Evolutionary conservation across 2,797 vertebrate genomes (phyloP), one percentile per base, ranked within the genome.

Genomic region (Pseudochaenichthys georgianus): DNA sequence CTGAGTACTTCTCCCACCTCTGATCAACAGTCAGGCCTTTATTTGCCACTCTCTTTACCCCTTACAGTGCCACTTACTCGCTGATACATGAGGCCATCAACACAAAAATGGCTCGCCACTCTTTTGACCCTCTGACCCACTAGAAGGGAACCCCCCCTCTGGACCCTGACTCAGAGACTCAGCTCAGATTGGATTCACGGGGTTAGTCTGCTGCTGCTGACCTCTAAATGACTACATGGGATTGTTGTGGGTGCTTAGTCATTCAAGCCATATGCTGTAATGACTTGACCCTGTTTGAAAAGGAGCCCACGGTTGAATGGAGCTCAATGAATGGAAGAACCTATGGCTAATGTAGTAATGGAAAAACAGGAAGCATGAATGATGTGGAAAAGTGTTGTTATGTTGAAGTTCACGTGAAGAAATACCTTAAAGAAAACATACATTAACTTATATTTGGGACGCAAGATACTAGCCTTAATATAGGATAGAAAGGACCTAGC

Each of bases 171-270:
- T 90, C 87, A 91, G 87, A 85, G n/a, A 73, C 67, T 11, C 82
- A 13, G 15, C 16, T 23, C 62, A 13, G 68, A 54, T 64, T 74
- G 87, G 71, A 82, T 63, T 85, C 87, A 87, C 63, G 50, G 82
- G 75, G 82, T 82, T 71, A 31, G 85, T 86, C 85, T 86, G 78
- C 73, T 85, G 64, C 46, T 64, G 67, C 52, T 74, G 48, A 82
- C 78, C 11, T 52, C 84, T 63, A 53, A 78, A 70, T 87, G 84
- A 92, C 90, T 87, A 59, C 48, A 52, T 59, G 73, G 74, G 75
- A 82, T 89, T 92, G 91, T 91, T 92, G 80, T 73, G 28, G 84
- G 6, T 47, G 61, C 53, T 83, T 77, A 77, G 79, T 89, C 88
- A 87, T 77, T 70, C 64, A 74, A 55, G 72, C 85, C 87, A 78